Base-by-base conservation (phyloP, 1,140 invertebrate genomes). In the Heliconius eleuchia region DNA sequence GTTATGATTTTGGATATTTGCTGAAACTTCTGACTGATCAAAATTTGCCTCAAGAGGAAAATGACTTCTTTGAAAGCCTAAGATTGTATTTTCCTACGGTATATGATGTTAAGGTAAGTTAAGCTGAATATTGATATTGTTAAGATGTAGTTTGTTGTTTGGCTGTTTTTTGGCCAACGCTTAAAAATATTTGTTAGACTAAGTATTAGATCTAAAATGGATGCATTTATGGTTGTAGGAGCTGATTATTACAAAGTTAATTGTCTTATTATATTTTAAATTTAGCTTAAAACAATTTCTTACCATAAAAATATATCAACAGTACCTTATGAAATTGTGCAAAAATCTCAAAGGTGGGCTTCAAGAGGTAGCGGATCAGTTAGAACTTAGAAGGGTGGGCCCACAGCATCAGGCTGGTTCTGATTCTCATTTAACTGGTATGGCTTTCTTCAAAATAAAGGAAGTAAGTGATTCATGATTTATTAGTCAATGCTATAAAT, bases 361-460 rank as follows among this genome's bases (percentile, higher is more conserved):
- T 11, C 99, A 99, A 95, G 99, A 99, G 93, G 98, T 99, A 7
- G 98, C 98, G 1, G 98, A 98, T 89, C 98, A 98, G 90, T 89
- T 99, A 81, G 98, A 98, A 92, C 93, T 99, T 81, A 96, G 98
- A 88, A 95, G 99, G 83, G 97, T 99, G 50, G 99, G 99, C 8
- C 98, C 98, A 1, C 98, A 99, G 92, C 99, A 99, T 96, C 99
- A 99, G 94, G 99, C 99, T 71, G 99, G 99, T 39, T 99, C 98
- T 77, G 99, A 99, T 96, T 99, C 98, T 70, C 95, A 99, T 46
- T 95, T 99, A n/a, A 99, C 99, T 13, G 99, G 99, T 88, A 98
- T 98, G 96, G 98, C 99, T 1, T 99, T 99, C 95, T 99, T 99
- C 93, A 99, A 99, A 96, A 99, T 99, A 96, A 97, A 98, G 95